These are phyloP conservation scores for Flabesymbios commensalis DNA, from an alignment of 2,888 invertebrate species.

Conservation along the genomic window DNA sequence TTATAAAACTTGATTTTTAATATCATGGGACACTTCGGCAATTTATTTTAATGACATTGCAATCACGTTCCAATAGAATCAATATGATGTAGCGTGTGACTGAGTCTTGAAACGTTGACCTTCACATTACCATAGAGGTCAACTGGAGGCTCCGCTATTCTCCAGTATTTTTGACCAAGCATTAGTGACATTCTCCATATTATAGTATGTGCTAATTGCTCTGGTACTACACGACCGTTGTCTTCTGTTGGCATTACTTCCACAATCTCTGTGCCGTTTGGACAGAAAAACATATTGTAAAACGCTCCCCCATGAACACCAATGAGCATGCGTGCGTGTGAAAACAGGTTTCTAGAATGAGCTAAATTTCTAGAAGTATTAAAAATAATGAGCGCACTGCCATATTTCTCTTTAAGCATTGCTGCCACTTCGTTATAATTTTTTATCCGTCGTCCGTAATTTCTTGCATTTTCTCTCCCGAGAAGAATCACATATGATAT, in stretches of 20 bases:
- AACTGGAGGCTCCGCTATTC: neutral
- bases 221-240: neutral
- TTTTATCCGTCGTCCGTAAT: constrained; percentile 12
- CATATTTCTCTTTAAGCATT: constrained; percentile 6
- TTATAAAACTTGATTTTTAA: too few species aligned
- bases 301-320: constrained; percentile 26
- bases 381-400: constrained; percentile 8
- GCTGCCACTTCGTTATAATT: constrained; percentile 12
- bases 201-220: neutral
- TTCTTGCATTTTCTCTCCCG: constrained; percentile 7
- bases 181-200: neutral
- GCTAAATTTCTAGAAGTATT: constrained; percentile 5
- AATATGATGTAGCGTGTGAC: too few species aligned
- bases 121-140: neutral
- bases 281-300: constrained; percentile 19
- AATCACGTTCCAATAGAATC: too few species aligned
- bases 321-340: constrained; percentile 13
- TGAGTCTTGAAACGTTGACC: too few species aligned
- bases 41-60: too few species aligned
- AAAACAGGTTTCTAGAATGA: constrained; percentile 8
- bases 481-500: constrained; percentile 10
- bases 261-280: constrained; percentile 4
- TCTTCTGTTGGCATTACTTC: constrained; percentile 15
- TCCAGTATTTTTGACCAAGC: neutral
- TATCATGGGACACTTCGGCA: too few species aligned